These are phyloP conservation scores for Lophochroa leadbeateri DNA, from an alignment of 2,113 vertebrate species.

Conservation along the genomic window DNA sequence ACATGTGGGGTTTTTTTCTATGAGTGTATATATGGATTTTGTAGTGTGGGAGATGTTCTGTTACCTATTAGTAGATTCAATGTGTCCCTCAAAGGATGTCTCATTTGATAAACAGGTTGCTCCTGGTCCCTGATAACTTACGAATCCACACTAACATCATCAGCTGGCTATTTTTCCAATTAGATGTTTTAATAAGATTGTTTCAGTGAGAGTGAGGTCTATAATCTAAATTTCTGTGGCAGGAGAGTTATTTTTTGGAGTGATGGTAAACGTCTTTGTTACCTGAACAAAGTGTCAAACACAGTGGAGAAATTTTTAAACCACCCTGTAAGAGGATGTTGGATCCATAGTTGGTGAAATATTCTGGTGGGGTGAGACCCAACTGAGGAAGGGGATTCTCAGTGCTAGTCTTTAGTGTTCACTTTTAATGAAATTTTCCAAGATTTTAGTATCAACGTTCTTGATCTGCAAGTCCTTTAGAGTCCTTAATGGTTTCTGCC, in stretches of 20 bases:
- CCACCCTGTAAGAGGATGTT: not conserved
- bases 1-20: rapidly evolving
- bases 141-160: not conserved
- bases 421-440: not conserved
- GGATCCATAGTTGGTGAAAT: not conserved
- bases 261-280: not conserved
- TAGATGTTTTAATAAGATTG: not conserved
- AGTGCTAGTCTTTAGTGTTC: not conserved
- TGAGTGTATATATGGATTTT: not conserved
- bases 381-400: not conserved
- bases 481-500: slow-evolving; percentile 38
- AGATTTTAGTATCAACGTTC: not conserved
- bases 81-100: not conserved
- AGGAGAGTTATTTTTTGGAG: not conserved
- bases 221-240: not conserved
- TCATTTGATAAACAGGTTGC: not conserved
- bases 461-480: slow-evolving; percentile 20
- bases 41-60: not conserved
- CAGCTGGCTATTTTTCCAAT: not conserved
- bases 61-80: not conserved
- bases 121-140: not conserved
- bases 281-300: not conserved
- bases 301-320: not conserved
- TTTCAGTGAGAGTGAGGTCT: not conserved
- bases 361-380: not conserved